Percentiles rank a stretch among this genome's conserved stretches.
phyloP scores from a whole-genome alignment of 2,113 vertebrate species.

The Mesitornis unicolor region DNA sequence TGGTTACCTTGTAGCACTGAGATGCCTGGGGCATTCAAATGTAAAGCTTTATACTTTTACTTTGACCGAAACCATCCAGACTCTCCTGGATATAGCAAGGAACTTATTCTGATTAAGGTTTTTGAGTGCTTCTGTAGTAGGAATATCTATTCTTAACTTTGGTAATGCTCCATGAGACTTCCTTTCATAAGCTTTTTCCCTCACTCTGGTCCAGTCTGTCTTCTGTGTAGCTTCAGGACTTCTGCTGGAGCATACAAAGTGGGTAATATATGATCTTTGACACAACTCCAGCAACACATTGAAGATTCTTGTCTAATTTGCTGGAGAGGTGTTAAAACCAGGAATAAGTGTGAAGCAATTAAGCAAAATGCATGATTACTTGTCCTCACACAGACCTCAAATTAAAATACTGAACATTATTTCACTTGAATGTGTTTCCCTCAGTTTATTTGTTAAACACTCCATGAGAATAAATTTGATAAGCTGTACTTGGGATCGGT shows the following conservation, averaged over 20 bases:
- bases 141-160: neutral
- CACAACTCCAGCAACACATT: conserved; percentile 30
- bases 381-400: conserved; percentile 16
- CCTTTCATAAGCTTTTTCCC: neutral
- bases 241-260: neutral
- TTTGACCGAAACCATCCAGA: neutral
- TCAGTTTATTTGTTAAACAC: conserved; percentile 63
- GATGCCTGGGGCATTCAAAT: neutral
- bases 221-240: neutral
- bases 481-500: neutral
- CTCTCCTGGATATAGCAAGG: neutral
- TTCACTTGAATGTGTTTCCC: conserved; percentile 30
- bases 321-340: conserved; percentile 50
- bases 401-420: conserved; percentile 29
- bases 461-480: conserved; percentile 61
- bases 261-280: conserved; percentile 49
- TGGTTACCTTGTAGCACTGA: neutral
- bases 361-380: conserved; percentile 64
- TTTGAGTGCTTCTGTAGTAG: neutral
- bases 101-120: neutral
- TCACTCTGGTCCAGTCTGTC: neutral
- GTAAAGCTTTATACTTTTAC: neutral
- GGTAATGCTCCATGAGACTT: neutral
- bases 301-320: conserved; percentile 59
- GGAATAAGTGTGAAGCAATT: conserved; percentile 69